Conservation (phyloP, 1,140 invertebrate genomes). For the Radopholus similis region DNA sequence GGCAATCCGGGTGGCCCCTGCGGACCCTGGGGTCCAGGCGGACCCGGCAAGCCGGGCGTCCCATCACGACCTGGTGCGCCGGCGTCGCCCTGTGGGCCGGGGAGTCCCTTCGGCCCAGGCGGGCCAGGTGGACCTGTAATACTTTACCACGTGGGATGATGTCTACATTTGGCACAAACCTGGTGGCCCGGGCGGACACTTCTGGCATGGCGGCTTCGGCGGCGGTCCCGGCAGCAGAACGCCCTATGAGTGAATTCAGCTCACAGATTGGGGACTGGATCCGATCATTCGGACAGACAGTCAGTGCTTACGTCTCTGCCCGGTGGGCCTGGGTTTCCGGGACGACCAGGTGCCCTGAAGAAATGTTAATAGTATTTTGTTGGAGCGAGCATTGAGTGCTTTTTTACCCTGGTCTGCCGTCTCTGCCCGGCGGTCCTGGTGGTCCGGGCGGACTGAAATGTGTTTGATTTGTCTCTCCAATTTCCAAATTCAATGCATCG, state of each 20-base stretch:
- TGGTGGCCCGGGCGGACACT: slow-evolving; percentile 50
- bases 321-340: slow-evolving; percentile 58
- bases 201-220: slow-evolving; percentile 60
- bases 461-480: too few relatives aligned
- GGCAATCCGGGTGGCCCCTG: slow-evolving; percentile 54
- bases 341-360: slow-evolving; percentile 50
- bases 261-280: too few relatives aligned
- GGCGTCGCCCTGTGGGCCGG: slow-evolving; percentile 57
- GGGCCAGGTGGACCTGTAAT: slow-evolving; percentile 47
- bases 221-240: slow-evolving; percentile 56
- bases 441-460: slow-evolving; percentile 58
- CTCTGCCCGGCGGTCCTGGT: slow-evolving; percentile 57
- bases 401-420: slow-evolving; percentile 49
- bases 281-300: too few relatives aligned
- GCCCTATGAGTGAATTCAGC: too few relatives aligned
- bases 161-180: background rate
- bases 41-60: slow-evolving; percentile 51
- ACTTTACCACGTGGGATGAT: background rate
- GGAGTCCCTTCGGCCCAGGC: slow-evolving; percentile 50
- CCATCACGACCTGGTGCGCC: slow-evolving; percentile 55
- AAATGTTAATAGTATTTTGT: background rate
- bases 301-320: too few relatives aligned
- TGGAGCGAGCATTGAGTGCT: too few relatives aligned
- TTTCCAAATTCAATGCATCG: too few relatives aligned
- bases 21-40: slow-evolving; percentile 53